Conservation (phyloP, 2,113 vertebrate species). For the Jaculus jaculus region DNA sequence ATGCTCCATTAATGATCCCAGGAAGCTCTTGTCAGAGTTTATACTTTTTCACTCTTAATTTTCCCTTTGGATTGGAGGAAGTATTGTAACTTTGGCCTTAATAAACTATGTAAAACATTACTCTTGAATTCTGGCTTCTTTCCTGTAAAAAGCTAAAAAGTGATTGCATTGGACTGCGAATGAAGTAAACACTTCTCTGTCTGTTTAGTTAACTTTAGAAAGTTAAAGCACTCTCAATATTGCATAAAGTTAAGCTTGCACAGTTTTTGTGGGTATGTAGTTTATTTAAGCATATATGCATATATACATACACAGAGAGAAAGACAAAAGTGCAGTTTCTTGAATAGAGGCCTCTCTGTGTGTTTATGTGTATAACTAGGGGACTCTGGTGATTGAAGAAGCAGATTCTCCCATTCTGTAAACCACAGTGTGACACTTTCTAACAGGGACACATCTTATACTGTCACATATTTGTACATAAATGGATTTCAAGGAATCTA, state of each 20-base stretch:
- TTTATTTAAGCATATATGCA: not conserved
- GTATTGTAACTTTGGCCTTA: conserved; percentile 37
- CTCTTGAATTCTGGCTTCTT: not conserved
- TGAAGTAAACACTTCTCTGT: not conserved
- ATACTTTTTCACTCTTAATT: not conserved
- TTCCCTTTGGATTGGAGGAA: conserved; percentile 42
- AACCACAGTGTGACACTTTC: not conserved
- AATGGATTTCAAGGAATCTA: not conserved
- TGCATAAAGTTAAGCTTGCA: not conserved
- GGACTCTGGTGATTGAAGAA: not conserved
- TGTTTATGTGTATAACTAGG: not conserved
- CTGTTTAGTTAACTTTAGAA: conserved; percentile 41
- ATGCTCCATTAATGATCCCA: not conserved
- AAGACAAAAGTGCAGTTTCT: too few species aligned
- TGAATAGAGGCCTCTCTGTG: not conserved
- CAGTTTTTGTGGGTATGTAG: not conserved
- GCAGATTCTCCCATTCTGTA: not conserved
- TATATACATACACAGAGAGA: not conserved
- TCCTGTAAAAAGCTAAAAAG: conserved; percentile 29
- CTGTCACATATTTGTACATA: not conserved
- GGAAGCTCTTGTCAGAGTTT: not conserved
- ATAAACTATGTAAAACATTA: conserved; percentile 46
- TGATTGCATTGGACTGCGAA: not conserved
- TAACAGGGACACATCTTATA: not conserved
- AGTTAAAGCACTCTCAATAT: not conserved